Conservation (phyloP, 2,888 invertebrate species). For the Incurvaria masculella region DNA sequence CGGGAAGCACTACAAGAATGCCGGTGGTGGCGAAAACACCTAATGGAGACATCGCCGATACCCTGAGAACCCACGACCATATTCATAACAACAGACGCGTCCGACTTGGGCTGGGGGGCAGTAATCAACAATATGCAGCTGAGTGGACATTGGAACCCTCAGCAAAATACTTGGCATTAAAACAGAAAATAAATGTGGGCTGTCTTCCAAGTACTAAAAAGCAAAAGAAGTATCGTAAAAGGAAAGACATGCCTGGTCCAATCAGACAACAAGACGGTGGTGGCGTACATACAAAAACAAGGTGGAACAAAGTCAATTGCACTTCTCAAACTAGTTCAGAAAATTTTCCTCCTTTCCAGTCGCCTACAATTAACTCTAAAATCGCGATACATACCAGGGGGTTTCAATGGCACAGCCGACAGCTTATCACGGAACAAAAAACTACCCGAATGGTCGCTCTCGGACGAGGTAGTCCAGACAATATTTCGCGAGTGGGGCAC, state of each 20-base stretch:
- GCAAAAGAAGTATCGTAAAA: not conserved
- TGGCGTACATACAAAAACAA: constrained; percentile 16
- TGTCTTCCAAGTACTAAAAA: constrained; percentile 7
- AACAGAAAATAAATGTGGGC: constrained; percentile 18
- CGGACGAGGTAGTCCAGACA: no score
- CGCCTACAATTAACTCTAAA: constrained; percentile 1
- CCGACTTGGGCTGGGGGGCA: constrained; percentile 1
- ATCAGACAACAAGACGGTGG: constrained; percentile 17
- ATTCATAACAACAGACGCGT: no score
- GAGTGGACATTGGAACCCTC: constrained; percentile 9
- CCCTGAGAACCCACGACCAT: no score
- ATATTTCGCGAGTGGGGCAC: no score
- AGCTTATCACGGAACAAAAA: no score
- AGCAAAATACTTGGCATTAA: constrained; percentile 16
- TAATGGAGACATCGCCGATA: not conserved
- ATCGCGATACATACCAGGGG: constrained; percentile 16
- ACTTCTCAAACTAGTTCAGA: not conserved
- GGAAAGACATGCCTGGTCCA: constrained; percentile 12
- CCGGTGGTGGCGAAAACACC: no score
- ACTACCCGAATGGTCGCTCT: no score
- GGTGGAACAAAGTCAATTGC: constrained; percentile 11
- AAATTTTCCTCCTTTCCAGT: constrained; percentile 2
- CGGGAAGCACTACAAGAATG: not conserved
- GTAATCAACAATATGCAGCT: constrained; percentile 4
- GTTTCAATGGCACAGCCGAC: constrained; percentile 17